phyloP scores from a whole-genome alignment of 2,113 vertebrate genomes.

The Puma concolor region DNA sequence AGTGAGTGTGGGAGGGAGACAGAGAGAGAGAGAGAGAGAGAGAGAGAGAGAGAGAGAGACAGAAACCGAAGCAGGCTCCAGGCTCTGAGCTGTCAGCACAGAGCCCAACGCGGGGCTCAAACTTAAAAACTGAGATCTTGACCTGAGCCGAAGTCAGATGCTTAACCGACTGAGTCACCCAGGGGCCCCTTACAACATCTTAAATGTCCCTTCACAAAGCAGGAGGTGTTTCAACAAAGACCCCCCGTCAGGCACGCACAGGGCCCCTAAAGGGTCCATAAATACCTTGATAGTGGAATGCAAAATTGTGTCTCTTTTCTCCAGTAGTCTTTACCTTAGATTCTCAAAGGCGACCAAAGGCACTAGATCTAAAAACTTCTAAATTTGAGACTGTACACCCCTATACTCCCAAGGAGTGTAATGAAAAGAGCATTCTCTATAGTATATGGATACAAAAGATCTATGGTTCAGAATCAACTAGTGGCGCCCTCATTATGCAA shows the following conservation, averaged over 20 bases:
- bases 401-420: not conserved
- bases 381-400: not conserved
- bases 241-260: not conserved
- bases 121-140: too few species aligned
- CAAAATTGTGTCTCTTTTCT: not conserved
- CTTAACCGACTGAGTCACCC: too few species aligned
- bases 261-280: not conserved
- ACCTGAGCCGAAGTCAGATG: too few species aligned
- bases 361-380: constrained; percentile 19
- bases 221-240: not conserved
- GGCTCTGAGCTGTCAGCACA: too few species aligned
- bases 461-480: not conserved
- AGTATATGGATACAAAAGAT: not conserved
- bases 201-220: not conserved
- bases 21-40: too few species aligned
- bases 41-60: too few species aligned
- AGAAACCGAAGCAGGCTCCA: too few species aligned
- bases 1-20: too few species aligned
- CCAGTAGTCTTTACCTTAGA: not conserved
- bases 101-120: too few species aligned
- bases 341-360: not conserved
- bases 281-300: not conserved
- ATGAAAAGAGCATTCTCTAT: not conserved
- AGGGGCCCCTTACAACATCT: not conserved
- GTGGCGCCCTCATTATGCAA: not conserved